phyloP scores from a whole-genome alignment of 37 sponge, comb jelly and placozoan genomes.

The Spongia lamella region DNA sequence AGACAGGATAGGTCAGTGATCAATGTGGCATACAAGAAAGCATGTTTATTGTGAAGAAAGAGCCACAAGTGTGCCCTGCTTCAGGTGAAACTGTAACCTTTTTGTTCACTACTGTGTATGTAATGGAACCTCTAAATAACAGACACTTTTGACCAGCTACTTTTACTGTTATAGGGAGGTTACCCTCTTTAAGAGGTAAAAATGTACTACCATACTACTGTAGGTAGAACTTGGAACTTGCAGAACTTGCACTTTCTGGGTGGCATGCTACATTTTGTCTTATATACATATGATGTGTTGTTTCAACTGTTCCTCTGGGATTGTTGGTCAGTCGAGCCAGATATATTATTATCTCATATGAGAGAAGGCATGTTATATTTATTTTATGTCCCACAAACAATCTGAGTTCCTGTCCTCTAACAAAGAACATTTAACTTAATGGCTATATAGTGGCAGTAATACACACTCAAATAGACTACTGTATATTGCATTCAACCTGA shows the following conservation, averaged over 20 bases:
- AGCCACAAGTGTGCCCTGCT: not conserved
- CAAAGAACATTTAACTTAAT: conserved; percentile 60
- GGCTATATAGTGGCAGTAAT: not conserved
- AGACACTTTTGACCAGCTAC: too few relatives aligned
- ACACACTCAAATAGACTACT: conserved; percentile 25
- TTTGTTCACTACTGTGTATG: too few relatives aligned
- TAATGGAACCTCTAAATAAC: too few relatives aligned
- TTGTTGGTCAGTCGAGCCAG: conserved; percentile 39
- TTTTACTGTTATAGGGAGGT: too few relatives aligned
- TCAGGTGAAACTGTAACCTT: too few relatives aligned
- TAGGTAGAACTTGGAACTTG: not conserved
- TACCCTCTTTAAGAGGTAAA: too few relatives aligned
- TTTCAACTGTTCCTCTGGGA: conserved; percentile 56
- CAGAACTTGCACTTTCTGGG: conserved; percentile 66
- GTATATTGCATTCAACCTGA: conserved; percentile 64
- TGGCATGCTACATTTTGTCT: too few relatives aligned
- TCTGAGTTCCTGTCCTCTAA: not conserved
- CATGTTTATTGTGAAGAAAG: conserved; percentile 54
- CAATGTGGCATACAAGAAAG: conserved; percentile 54
- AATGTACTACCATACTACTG: too few relatives aligned
- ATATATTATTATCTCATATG: conserved; percentile 35
- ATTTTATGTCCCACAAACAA: not conserved
- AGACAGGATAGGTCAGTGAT: conserved; percentile 74
- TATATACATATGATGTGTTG: too few relatives aligned
- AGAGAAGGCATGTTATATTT: conserved; percentile 27